Conservation (phyloP, 1,140 invertebrate species). For the Bombus superbus region DNA sequence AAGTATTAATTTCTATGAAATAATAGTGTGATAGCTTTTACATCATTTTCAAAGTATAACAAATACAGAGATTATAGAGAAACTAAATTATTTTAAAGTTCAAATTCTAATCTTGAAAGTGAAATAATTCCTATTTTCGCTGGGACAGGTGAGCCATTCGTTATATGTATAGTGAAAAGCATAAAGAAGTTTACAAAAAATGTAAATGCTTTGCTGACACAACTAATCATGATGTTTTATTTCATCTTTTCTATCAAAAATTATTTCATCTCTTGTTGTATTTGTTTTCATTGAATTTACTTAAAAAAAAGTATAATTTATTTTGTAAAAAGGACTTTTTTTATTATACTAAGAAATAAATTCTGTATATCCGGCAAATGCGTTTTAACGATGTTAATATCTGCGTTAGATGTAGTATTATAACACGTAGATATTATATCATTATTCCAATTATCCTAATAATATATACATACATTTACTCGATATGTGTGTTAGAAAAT, state of each 20-base stretch:
- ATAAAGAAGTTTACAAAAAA: background rate
- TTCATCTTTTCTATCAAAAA: constrained; percentile 6
- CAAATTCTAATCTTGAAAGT: constrained; percentile 29
- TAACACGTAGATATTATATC: constrained; percentile 33
- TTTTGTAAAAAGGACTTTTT: constrained; percentile 4
- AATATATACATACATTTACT: constrained; percentile 26
- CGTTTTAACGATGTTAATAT: constrained; percentile 44
- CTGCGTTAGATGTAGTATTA: constrained; percentile 32
- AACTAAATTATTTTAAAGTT: constrained; percentile 21
- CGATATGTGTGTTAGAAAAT: constrained; percentile 16
- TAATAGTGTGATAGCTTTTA: constrained; percentile 62
- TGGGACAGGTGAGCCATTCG: constrained; percentile 4
- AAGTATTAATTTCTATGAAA: constrained; percentile 46
- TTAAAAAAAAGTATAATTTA: background rate
- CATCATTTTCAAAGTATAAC: constrained; percentile 51
- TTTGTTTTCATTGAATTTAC: constrained; percentile 3
- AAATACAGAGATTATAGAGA: constrained; percentile 31
- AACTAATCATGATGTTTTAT: background rate
- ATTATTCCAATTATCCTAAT: constrained; percentile 23
- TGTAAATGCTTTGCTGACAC: background rate
- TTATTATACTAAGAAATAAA: background rate
- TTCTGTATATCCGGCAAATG: constrained; percentile 39
- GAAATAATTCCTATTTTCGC: constrained; percentile 31
- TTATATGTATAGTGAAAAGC: constrained; percentile 5
- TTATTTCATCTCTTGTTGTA: background rate